Evolutionary conservation across 2,113 vertebrate species (phyloP), one percentile per base, ranked within the genome.

Genomic region (Danio rerio): DNA sequence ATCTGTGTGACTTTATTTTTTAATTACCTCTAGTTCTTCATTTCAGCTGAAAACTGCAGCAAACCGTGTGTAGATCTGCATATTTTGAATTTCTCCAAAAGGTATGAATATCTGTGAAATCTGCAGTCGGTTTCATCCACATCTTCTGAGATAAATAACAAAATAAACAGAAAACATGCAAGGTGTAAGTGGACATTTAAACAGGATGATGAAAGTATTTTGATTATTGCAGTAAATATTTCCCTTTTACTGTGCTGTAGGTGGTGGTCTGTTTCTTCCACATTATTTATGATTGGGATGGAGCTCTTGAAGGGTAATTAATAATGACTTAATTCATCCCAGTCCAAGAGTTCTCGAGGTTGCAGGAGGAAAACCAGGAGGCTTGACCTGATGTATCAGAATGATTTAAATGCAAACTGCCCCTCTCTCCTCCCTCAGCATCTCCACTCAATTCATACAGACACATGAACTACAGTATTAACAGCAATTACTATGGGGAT

Each of bases 301-400:
- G 81, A 81, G 87, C 85, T 88, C 71, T 53, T 78, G 89, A 81
- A 31, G 85, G 78, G 86, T 90, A 89, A 93, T 93, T 93, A 91
- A 92, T 93, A 92, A 92, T 84, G 86, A 87, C 82, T 86, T 89
- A 90, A 92, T 92, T 92, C 90, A 92, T 92, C 88, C 84, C 47
- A 43, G 87, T 91, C 89, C 89, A 91, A 88, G 85, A 80, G 84
- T 78, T 87, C 83, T 84, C 42, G 80, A 82, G 76, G 79, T 82
- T 83, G 71, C 75, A 70, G 83, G 84, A 84, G 82, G 85, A 75
- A 87, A 81, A 81, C 79, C 85, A 81, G 80, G 20, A 82, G 81
- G 81, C 87, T 83, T 82, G 79, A 85, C 82, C 62, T 63, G 79
- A 84, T 85, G 87, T 88, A 81, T 74, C 88, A 78, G 62, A 42